A percentile compares a stretch with the other conserved stretches of the same genome.
Conservation (phyloP, 2,797 vertebrate genomes). For the Typhlichthys eigenmanni region DNA sequence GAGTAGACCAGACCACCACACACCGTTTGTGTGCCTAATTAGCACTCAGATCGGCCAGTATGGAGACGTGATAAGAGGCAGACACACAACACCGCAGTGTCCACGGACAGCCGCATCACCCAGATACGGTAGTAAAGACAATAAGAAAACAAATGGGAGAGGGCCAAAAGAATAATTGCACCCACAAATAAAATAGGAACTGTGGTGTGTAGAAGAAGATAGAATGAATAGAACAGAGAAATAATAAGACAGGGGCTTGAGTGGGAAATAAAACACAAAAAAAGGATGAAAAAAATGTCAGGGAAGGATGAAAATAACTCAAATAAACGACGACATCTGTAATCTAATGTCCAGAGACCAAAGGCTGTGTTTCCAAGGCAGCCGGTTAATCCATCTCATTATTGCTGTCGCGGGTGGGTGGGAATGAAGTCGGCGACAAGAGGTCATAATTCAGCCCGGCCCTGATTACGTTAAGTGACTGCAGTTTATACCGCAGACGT, state of each 20-base stretch:
- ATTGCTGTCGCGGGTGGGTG: constrained; percentile 13
- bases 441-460: constrained; percentile 22
- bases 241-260: not conserved
- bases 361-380: constrained; percentile 23
- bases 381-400: constrained; percentile 52
- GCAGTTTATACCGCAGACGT: constrained; percentile 39
- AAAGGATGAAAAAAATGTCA: constrained; percentile 9
- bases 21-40: constrained; percentile 43
- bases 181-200: not conserved
- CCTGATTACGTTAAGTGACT: constrained; percentile 47
- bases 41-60: constrained; percentile 36
- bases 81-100: not conserved
- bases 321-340: constrained; percentile 31
- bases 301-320: constrained; percentile 14
- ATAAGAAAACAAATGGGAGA: not conserved
- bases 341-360: constrained; percentile 30
- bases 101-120: not conserved
- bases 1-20: constrained; percentile 34
- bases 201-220: not conserved
- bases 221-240: not conserved
- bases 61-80: constrained; percentile 36
- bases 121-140: not conserved
- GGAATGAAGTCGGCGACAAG: constrained; percentile 18
- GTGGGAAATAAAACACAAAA: not conserved
- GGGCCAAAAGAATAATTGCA: not conserved